phyloP scores from a whole-genome alignment of 1,140 invertebrate species.

The Hypsibius dujardini region DNA sequence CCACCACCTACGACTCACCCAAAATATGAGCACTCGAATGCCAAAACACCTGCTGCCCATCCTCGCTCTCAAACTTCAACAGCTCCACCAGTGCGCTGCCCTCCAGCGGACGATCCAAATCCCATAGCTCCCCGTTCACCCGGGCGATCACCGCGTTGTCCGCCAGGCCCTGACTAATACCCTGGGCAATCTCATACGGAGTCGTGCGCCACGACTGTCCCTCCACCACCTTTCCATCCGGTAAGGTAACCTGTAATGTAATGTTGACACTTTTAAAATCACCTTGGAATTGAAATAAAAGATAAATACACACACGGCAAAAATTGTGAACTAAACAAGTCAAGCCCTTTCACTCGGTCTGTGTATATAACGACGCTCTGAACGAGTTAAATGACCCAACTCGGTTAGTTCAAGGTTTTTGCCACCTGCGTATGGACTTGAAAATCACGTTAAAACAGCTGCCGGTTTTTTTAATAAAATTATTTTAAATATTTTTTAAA shows the following conservation, averaged over 20 bases:
- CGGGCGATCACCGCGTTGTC: slow-evolving; percentile 83
- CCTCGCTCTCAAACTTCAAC: slow-evolving; percentile 83
- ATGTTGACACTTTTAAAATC: no score
- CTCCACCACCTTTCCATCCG: slow-evolving; percentile 47
- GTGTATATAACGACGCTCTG: no score
- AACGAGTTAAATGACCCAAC: no score
- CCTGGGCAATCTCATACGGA: slow-evolving; percentile 75
- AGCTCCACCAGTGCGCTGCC: slow-evolving; percentile 59
- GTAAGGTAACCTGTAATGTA: slow-evolving; percentile 44
- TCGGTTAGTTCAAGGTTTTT: no score
- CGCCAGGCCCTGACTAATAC: slow-evolving; percentile 78
- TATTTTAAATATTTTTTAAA: no score
- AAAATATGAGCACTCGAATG: slow-evolving; percentile 94
- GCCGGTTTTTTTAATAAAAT: no score
- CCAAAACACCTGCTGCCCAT: slow-evolving; percentile 89
- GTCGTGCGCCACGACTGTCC: slow-evolving; percentile 77
- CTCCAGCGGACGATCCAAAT: slow-evolving; percentile 86
- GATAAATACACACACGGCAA: no score
- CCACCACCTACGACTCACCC: slow-evolving; percentile 37
- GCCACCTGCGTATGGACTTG: no score
- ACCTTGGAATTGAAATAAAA: no score
- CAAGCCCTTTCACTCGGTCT: no score
- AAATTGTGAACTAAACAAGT: no score
- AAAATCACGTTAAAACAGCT: no score
- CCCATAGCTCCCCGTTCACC: slow-evolving; percentile 81